A percentile compares a stretch with the other conserved stretches of the same genome.
Conservation (phyloP, 2,797 vertebrate genomes). For the Dicrostonyx torquatus region DNA sequence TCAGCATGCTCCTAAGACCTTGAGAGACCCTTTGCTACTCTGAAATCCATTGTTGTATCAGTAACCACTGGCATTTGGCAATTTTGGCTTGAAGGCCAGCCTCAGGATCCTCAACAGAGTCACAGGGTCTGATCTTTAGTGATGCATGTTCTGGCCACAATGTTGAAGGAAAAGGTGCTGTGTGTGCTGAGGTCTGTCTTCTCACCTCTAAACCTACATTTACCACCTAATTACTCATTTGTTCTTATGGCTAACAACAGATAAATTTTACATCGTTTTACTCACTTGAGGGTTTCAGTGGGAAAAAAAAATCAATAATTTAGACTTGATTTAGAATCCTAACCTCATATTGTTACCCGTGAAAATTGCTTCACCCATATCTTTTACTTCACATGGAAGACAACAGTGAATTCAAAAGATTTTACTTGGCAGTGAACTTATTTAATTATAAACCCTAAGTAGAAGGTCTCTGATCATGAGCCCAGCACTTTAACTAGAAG, state of each 20-base stretch:
- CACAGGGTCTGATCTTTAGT: background rate
- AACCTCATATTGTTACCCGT: background rate
- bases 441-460: background rate
- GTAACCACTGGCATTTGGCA: background rate
- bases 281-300: background rate
- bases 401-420: background rate
- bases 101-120: background rate
- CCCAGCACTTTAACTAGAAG: background rate
- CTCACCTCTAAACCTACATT: slow-evolving; percentile 5
- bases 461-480: background rate
- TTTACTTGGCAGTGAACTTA: background rate
- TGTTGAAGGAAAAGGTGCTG: background rate
- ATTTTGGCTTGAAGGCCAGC: background rate
- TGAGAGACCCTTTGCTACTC: background rate
- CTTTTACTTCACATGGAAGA: background rate
- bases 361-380: background rate
- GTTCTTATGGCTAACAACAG: background rate
- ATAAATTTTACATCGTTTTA: background rate
- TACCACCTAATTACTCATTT: background rate
- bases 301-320: background rate
- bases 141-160: background rate
- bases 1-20: background rate
- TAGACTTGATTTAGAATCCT: slow-evolving; percentile 30
- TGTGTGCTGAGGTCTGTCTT: background rate
- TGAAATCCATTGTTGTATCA: background rate